phyloP scores from a whole-genome alignment of 2,888 invertebrate genomes.

The Drosophila planitibia region DNA sequence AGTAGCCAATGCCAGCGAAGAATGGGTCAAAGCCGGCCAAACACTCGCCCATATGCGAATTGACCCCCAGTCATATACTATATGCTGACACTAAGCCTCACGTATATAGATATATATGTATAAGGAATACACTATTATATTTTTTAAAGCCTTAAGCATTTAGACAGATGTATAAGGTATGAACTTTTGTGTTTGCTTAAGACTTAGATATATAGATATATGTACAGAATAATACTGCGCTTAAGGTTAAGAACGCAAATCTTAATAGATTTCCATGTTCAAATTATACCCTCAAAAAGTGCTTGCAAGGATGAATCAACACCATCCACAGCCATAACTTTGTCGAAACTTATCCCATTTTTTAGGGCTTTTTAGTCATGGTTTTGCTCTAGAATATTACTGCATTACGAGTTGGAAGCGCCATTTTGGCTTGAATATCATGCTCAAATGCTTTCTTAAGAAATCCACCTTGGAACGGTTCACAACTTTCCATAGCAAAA shows the following conservation, averaged over 20 bases:
- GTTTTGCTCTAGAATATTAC: background rate
- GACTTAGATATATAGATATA: background rate
- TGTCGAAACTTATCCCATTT: background rate
- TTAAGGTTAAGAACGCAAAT: background rate
- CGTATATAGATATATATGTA: background rate
- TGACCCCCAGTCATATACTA: background rate
- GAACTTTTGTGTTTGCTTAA: background rate
- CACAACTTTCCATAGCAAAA: background rate
- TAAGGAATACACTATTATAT: background rate
- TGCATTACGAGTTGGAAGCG: background rate
- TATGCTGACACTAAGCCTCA: background rate
- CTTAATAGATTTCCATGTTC: background rate
- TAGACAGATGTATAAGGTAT: background rate
- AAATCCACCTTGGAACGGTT: no score
- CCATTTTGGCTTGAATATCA: background rate
- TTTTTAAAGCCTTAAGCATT: background rate
- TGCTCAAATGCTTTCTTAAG: rapidly evolving
- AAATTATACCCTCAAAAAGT: background rate
- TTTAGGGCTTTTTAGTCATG: background rate
- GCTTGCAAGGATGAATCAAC: background rate
- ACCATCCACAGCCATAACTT: background rate
- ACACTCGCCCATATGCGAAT: slow-evolving; percentile 1
- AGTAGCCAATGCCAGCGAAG: slow-evolving; percentile 10
- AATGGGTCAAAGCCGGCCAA: slow-evolving; percentile 33
- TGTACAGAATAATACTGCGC: background rate